A percentile compares a stretch with the other conserved stretches of the same genome.
phyloP scores from a whole-genome alignment of 2,888 invertebrate species.

The Pristionchus exspectatus region DNA sequence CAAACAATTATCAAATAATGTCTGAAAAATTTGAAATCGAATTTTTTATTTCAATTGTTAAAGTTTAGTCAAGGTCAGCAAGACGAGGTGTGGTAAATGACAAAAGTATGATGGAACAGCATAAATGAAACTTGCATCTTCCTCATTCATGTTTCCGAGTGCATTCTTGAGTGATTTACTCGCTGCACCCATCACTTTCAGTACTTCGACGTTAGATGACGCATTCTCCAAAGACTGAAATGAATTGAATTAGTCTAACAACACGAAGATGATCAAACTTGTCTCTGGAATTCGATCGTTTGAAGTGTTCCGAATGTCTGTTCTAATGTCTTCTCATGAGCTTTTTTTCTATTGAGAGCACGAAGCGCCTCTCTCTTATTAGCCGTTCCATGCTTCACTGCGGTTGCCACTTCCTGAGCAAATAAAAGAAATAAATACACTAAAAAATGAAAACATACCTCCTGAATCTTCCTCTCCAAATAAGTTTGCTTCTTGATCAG shows the following conservation, averaged over 20 bases:
- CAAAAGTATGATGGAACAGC: too few species aligned
- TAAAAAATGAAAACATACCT: not conserved
- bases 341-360: conserved; percentile 5
- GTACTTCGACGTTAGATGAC: not conserved
- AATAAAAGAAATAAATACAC: too few species aligned
- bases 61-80: not conserved
- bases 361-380: not conserved
- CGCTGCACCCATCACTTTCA: conserved; percentile 8
- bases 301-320: conserved; percentile 19
- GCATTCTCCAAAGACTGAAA: conserved; percentile 25
- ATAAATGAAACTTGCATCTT: not conserved
- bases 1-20: not conserved
- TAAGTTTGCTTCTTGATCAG: conserved; percentile 22
- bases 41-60: not conserved
- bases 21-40: not conserved
- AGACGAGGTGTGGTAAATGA: not conserved
- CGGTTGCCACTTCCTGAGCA: conserved; percentile 7
- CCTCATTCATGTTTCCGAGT: not conserved
- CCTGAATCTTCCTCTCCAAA: conserved; percentile 25
- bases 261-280: not conserved
- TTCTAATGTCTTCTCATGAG: not conserved
- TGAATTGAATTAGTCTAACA: not conserved
- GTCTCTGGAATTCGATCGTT: conserved; percentile 18
- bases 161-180: conserved; percentile 8
- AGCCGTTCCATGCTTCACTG: not conserved